phyloP scores from a whole-genome alignment of 2,888 invertebrate species.

The Drosophila buzzatii region DNA sequence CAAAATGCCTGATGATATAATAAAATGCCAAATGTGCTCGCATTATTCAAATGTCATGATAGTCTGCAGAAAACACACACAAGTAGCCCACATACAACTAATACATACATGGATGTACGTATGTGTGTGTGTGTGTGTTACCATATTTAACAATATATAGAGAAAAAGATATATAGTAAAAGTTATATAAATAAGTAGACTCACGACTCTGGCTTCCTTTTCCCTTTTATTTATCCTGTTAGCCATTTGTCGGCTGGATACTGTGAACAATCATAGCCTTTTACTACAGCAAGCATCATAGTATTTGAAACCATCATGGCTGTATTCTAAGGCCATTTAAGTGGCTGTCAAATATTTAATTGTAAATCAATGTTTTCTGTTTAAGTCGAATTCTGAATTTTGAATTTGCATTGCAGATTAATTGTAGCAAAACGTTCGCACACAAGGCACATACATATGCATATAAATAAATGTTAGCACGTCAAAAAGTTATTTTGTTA shows the following conservation, averaged over 20 bases:
- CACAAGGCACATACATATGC: no score
- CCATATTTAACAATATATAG: slow-evolving; percentile 4
- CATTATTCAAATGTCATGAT: slow-evolving; percentile 80
- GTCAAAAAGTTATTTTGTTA: no score
- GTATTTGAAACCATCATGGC: neutral
- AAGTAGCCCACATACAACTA: slow-evolving; percentile 9
- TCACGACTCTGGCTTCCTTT: no score
- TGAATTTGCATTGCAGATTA: no score
- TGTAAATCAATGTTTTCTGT: neutral
- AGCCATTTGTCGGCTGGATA: slow-evolving; percentile 1
- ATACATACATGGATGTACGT: neutral
- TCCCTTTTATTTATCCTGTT: neutral
- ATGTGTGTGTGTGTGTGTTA: slow-evolving; percentile 1
- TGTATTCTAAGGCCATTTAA: neutral
- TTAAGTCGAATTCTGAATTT: no score
- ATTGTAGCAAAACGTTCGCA: no score
- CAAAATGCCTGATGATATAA: slow-evolving; percentile 76
- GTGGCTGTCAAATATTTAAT: neutral
- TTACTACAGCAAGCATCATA: neutral
- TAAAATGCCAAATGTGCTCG: slow-evolving; percentile 77
- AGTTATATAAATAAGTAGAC: slow-evolving; percentile 8
- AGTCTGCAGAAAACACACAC: slow-evolving; percentile 43
- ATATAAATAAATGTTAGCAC: no score
- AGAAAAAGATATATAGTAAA: slow-evolving; percentile 4
- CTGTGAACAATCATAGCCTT: neutral